Evolutionary conservation across 2,113 vertebrate species (phyloP), one percentile per base, ranked within the genome.

Genomic region (Leptobrachium leishanense): DNA sequence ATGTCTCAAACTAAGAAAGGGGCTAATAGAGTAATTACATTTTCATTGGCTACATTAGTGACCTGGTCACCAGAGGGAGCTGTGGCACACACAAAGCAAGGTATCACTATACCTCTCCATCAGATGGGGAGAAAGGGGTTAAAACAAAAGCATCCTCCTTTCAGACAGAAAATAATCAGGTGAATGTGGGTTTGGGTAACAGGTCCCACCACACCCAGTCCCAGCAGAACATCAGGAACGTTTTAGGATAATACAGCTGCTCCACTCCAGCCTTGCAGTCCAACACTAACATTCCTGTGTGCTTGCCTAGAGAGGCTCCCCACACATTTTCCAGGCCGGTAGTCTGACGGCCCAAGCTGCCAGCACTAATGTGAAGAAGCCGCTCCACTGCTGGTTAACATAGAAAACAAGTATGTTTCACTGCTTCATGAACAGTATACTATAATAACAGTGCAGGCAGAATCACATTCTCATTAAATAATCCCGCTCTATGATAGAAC

Each of bases 141-240:
- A 81, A 81, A 50, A 44, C 41, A 43, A n/a, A 41, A 44, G 41
- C 64, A 68, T 64, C 42, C 42, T 50, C 46, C 46, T 73, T 43
- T 63, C 72, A 81, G 78, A 81, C 78, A 68, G 71, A 81, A 84
- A 90, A 84, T 42, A 85, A 84, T 68, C 84, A 87, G 85, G 82
- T 88, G 84, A 87, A 86, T 83, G 82, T 70, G 80, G 80, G 77
- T 68, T 84, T 83, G 84, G 85, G 87, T 86, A 88, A 84, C 87
- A 91, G 84, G 85, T 89, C 85, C 72, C 80, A 82, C 88, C 89
- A 86, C 89, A 88, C 87, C 90, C 87, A 84, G 79, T 75, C 84
- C 86, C 53, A 5, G 70, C 71, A 72, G 86, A 87, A 68, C 83
- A 77, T 83, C 66, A 76, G 77, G 65, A 7, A 62, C 46, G 53